Conservation (phyloP, 2,113 vertebrate genomes). For the Glaucomys volans region DNA sequence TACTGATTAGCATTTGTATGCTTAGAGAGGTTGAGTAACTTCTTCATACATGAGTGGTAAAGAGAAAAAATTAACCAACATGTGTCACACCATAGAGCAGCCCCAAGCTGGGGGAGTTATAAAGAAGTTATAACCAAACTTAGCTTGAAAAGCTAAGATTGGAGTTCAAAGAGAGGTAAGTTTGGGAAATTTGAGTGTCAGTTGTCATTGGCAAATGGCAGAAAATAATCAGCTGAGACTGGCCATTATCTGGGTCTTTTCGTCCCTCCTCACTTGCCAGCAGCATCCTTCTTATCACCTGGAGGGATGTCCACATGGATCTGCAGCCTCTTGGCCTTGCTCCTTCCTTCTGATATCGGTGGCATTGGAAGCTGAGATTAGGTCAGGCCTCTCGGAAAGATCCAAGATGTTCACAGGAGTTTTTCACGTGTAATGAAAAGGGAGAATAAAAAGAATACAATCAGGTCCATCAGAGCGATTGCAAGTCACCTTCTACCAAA, state of each 20-base stretch:
- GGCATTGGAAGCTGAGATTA: background rate
- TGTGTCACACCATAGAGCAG: background rate
- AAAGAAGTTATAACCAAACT: no score
- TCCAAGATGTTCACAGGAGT: background rate
- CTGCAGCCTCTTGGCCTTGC: background rate
- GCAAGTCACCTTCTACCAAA: background rate
- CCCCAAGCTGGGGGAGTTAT: background rate
- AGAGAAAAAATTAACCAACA: background rate
- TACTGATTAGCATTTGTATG: background rate
- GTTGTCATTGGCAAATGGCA: background rate
- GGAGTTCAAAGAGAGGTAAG: background rate
- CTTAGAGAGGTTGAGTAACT: background rate
- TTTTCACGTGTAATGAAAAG: background rate
- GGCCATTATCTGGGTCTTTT: background rate
- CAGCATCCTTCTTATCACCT: background rate
- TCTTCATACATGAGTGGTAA: background rate
- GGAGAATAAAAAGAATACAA: background rate
- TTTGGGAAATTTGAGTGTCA: background rate
- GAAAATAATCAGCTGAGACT: background rate
- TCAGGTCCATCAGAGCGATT: background rate
- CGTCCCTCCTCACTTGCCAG: background rate
- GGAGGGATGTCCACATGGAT: fast-evolving
- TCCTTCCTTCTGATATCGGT: background rate
- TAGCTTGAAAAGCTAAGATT: background rate
- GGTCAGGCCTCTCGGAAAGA: background rate